These are phyloP conservation scores for Graptemys geographica DNA, from an alignment of 2,797 vertebrate species.

Conservation along the genomic window DNA sequence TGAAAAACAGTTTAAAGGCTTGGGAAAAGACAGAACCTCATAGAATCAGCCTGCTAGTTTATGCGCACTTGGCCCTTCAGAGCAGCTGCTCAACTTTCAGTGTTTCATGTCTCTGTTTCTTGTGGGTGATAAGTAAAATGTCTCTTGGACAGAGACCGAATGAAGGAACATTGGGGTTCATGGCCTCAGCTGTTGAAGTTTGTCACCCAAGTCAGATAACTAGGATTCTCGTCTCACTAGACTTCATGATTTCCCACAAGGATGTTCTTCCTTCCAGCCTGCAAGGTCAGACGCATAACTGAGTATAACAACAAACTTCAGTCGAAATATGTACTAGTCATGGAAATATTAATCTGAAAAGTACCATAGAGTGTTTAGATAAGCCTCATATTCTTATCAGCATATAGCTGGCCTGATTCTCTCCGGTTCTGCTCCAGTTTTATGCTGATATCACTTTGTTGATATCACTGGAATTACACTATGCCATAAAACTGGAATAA, in stretches of 20 bases:
- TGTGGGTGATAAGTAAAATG: conserved; percentile 67
- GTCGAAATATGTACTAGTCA: background rate
- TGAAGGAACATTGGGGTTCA: conserved; percentile 63
- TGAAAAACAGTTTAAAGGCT: background rate
- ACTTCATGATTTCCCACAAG: conserved; percentile 60
- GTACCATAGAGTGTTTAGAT: background rate
- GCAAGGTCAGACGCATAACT: conserved; percentile 54
- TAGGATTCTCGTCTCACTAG: conserved; percentile 53
- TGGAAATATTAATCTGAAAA: background rate
- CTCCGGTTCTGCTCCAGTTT: background rate
- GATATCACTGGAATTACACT: background rate
- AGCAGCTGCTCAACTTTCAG: conserved; percentile 65
- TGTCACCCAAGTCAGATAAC: conserved; percentile 69
- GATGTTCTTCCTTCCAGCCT: conserved; percentile 48
- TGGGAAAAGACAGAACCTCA: background rate
- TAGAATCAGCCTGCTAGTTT: background rate
- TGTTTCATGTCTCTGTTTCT: conserved; percentile 64
- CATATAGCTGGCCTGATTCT: background rate
- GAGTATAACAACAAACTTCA: conserved; percentile 46
- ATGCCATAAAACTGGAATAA: background rate
- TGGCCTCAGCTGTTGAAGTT: conserved; percentile 71
- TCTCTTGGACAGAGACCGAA: conserved; percentile 37
- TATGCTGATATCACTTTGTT: background rate
- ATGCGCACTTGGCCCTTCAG: conserved; percentile 45
- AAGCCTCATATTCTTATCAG: background rate